Evolutionary conservation across 2,113 vertebrate genomes (phyloP), one percentile per base, ranked within the genome.

Genomic region (Mesembrinibis cayennensis): DNA sequence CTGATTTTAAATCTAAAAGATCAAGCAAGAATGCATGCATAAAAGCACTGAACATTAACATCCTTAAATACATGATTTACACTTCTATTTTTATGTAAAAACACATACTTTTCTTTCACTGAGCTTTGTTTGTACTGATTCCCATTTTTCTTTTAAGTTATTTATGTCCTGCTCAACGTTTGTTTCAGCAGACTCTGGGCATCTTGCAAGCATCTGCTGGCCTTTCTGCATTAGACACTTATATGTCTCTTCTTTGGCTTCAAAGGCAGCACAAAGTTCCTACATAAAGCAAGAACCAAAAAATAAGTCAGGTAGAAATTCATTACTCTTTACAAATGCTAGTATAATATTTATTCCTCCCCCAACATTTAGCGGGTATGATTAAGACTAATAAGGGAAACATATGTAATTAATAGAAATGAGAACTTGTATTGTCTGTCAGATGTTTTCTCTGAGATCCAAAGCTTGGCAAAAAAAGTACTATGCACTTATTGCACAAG

Each of bases 71-170:
- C 42, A 74, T 50, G 10, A 82, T 94, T 89, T 82, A 72, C 27
- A 38, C 73, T 95, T 77, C 45, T 36, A 27, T 49, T 83, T 83
- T 78, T 53, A 85, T 81, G 69, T 34, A 87, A 96, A 90, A 84
- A 23, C 29, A 98, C 98, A 36, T 98, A 99, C 99, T 98, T 99
- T 99, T 98, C 98, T 99, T 95, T 99, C 99, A 38, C 97, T 94
- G 87, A 99, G 98, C 96, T 99, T 99, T 66, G 98, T 98, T 97
- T 99, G 98, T 89, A 99, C 99, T 0, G 98, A 98, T 82, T 99
- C 99, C 99, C 99, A 99, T 97, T 99, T 99, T 96, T 99, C 99
- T 97, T 98, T 99, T 95, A 99, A 97, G 98, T 99, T 99, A 96
- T 97, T 95, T 87, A 99, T 98, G 98, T 99, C 99, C 94, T 99